phyloP scores from a whole-genome alignment of 2,888 invertebrate species.

The Crossocerus cetratus region DNA sequence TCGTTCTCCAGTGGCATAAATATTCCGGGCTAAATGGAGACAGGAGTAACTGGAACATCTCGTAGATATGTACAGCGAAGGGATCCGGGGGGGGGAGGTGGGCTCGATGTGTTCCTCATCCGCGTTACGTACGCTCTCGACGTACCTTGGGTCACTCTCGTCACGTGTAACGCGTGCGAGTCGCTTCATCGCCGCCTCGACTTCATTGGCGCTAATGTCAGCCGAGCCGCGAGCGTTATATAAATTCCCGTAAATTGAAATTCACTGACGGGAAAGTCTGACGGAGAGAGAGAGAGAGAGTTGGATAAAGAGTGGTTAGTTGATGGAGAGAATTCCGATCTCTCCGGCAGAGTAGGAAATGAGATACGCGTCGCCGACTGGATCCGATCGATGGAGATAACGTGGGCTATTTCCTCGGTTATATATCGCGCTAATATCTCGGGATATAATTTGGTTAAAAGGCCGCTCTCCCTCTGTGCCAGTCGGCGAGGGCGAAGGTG shows the following conservation, averaged over 20 bases:
- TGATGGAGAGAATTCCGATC: not conserved
- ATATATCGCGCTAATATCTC: conserved; percentile 3
- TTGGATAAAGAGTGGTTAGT: no score
- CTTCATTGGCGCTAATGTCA: no score
- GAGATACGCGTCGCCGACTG: conserved; percentile 7
- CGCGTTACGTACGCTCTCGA: no score
- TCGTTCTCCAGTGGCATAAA: not conserved
- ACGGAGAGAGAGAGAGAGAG: not conserved
- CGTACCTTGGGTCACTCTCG: no score
- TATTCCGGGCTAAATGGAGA: not conserved
- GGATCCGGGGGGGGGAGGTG: no score
- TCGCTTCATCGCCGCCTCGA: no score
- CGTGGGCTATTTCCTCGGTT: conserved; percentile 2
- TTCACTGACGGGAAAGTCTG: not conserved
- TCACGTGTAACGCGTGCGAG: no score
- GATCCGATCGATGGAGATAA: conserved; percentile 12
- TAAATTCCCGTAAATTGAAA: not conserved
- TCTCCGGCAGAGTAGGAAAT: not conserved
- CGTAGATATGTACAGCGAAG: no score
- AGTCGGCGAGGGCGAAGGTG: no score
- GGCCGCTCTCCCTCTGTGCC: not conserved
- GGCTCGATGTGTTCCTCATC: no score
- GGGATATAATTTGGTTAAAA: conserved; percentile 2
- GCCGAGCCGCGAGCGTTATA: no score
- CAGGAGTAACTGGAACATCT: no score